Conservation (phyloP, 2,113 vertebrate species). For the Perca schrenkii region DNA sequence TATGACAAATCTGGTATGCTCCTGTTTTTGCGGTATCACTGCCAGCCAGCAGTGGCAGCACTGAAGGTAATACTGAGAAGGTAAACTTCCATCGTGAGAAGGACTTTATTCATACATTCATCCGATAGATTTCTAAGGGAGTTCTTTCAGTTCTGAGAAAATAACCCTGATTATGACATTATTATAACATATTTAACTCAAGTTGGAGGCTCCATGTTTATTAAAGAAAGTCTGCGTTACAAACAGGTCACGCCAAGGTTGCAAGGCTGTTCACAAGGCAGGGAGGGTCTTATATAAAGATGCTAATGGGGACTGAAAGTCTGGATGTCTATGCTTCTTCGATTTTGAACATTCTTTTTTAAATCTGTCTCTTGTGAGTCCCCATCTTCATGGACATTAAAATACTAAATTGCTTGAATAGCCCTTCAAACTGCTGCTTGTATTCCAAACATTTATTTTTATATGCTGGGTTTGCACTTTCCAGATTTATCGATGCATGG, state of each 20-base stretch:
- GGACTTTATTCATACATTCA: no score
- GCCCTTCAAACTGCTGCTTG: background rate
- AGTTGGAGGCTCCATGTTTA: background rate
- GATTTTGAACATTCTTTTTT: background rate
- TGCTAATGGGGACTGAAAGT: background rate
- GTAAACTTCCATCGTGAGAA: no score
- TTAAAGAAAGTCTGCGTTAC: background rate
- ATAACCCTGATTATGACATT: background rate
- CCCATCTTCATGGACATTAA: background rate
- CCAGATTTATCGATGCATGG: background rate
- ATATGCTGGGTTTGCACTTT: background rate
- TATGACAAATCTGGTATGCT: no score
- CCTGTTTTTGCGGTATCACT: no score
- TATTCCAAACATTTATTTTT: background rate
- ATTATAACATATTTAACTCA: background rate
- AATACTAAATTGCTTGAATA: background rate
- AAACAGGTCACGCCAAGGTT: background rate
- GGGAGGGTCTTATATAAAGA: background rate
- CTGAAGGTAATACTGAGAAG: no score
- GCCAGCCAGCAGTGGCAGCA: no score
- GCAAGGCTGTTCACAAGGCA: background rate
- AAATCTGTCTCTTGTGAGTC: background rate
- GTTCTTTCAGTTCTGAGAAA: background rate
- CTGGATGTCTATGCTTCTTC: background rate
- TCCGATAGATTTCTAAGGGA: background rate